These are phyloP conservation scores for Xanthorhoe designata DNA, from an alignment of 2,888 invertebrate genomes.

Conservation along the genomic window DNA sequence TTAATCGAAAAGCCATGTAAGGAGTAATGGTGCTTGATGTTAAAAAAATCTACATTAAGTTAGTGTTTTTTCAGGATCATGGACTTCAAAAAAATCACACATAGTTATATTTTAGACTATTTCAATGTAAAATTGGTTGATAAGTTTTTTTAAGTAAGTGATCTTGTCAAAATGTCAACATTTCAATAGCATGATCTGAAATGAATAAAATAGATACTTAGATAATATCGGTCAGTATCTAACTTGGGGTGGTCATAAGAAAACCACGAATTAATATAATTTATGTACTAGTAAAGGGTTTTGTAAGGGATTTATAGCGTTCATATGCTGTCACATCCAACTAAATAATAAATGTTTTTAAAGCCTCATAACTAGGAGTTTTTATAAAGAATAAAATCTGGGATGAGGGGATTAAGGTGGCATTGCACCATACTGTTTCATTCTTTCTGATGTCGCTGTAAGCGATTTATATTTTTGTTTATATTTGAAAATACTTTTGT, in stretches of 20 bases:
- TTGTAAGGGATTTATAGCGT: neutral
- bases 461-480: slow-evolving; percentile 7
- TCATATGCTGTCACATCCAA: neutral
- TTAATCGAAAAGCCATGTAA: too few relatives aligned
- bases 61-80: too few relatives aligned
- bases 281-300: neutral
- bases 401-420: slow-evolving; percentile 11
- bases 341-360: slow-evolving; percentile 4
- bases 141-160: too few relatives aligned
- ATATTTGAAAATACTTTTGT: neutral
- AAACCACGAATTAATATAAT: neutral
- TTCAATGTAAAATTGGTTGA: too few relatives aligned
- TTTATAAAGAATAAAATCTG: slow-evolving; percentile 16
- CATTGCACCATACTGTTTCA: slow-evolving; percentile 3
- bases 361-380: slow-evolving; percentile 6
- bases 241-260: neutral
- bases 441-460: neutral
- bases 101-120: too few relatives aligned
- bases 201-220: neutral
- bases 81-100: too few relatives aligned
- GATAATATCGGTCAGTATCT: neutral
- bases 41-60: too few relatives aligned
- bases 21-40: neutral
- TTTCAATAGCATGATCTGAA: neutral
- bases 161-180: neutral